Conservation (phyloP, 1,140 invertebrate species). For the Pachyrhynchus sulphureomaculatus region DNA sequence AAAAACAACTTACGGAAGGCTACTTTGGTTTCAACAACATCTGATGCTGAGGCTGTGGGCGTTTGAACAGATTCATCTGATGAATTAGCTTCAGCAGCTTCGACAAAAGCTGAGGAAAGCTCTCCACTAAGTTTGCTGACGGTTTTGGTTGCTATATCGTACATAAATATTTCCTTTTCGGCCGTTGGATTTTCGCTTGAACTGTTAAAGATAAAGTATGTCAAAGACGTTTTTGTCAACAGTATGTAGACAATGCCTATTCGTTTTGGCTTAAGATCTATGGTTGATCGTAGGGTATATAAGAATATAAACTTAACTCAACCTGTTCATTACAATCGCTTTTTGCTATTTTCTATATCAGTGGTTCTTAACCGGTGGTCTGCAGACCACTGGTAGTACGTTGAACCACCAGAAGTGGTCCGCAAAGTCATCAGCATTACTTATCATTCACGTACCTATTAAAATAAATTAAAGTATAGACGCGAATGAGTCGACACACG, state of each 20-base stretch:
- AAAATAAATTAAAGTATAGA: no score
- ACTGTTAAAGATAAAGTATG: conserved; percentile 52
- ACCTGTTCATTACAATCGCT: no score
- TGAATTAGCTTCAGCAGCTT: conserved; percentile 71
- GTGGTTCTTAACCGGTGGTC: conserved; percentile 12
- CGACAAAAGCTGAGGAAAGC: conserved; percentile 77
- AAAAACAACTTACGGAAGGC: neutral
- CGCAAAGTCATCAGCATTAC: neutral
- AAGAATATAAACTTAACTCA: no score
- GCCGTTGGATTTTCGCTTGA: conserved; percentile 52
- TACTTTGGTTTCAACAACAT: conserved; percentile 34
- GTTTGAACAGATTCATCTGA: conserved; percentile 12
- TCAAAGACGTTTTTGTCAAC: neutral
- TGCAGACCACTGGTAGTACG: neutral
- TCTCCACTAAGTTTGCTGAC: conserved; percentile 74
- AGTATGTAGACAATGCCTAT: no score
- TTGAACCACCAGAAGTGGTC: neutral
- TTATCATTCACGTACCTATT: neutral
- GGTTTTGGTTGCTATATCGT: conserved; percentile 66
- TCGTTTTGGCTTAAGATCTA: no score
- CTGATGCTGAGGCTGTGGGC: conserved; percentile 16
- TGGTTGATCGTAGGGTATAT: no score
- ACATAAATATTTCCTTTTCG: conserved; percentile 82
- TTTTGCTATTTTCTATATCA: no score
- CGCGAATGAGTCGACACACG: no score